Percentiles rank a stretch among this genome's conserved stretches.
phyloP scores from a whole-genome alignment of 2,797 vertebrate genomes.

The Semotilus atromaculatus region DNA sequence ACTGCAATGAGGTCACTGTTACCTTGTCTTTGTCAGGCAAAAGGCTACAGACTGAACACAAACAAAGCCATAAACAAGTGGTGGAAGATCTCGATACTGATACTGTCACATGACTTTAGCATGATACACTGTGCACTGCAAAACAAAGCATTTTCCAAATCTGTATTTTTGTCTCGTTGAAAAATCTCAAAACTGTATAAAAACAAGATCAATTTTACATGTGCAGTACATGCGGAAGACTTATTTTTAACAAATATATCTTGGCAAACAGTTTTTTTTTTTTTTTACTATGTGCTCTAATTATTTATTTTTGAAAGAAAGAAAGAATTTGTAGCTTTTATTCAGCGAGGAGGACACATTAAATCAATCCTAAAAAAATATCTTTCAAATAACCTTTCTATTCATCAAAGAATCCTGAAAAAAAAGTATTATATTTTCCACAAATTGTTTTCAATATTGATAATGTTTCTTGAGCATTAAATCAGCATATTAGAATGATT shows the following conservation, averaged over 20 bases:
- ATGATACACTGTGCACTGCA: neutral
- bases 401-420: neutral
- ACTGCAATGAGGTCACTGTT: constrained; percentile 48
- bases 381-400: neutral
- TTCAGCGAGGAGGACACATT: neutral
- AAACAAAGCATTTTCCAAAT: neutral
- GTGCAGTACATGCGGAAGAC: neutral
- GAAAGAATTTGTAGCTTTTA: neutral
- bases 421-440: neutral
- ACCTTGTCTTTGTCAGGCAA: constrained; percentile 39
- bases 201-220: too few relatives aligned
- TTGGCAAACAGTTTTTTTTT: neutral
- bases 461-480: neutral
- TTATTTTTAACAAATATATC: neutral
- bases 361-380: neutral
- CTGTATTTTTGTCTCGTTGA: neutral
- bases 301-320: neutral
- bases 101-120: neutral
- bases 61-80: constrained; percentile 26
- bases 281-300: neutral
- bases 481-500: neutral
- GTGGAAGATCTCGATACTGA: neutral
- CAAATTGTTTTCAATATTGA: neutral
- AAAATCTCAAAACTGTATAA: neutral
- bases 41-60: constrained; percentile 1